Evolutionary conservation across 2,797 vertebrate genomes (phyloP).

Genomic region (Champsocephalus gunnari): DNA sequence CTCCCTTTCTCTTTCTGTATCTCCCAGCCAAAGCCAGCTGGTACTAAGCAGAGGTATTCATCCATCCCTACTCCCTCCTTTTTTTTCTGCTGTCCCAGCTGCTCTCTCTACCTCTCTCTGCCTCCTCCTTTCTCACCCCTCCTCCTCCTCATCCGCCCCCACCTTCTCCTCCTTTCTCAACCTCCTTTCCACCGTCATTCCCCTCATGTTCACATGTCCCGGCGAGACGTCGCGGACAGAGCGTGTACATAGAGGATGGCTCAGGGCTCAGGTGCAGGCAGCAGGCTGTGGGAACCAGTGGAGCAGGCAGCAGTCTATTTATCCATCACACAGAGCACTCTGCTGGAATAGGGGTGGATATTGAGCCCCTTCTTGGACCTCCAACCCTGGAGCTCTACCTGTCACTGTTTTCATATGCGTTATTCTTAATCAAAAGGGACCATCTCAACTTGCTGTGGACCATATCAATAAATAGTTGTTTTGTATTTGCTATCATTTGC

Average conservation of each 20-base stretch:
- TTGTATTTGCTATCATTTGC: slow-evolving; percentile 37
- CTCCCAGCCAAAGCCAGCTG: slow-evolving; percentile 61
- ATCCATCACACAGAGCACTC: slow-evolving; percentile 50
- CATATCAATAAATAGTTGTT: slow-evolving; percentile 3
- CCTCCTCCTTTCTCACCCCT: slow-evolving; percentile 46
- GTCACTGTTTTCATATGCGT: slow-evolving; percentile 41
- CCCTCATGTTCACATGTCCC: slow-evolving; percentile 64
- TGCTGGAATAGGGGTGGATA: slow-evolving; percentile 46
- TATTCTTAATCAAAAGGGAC: slow-evolving; percentile 31
- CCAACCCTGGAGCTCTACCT: slow-evolving; percentile 40
- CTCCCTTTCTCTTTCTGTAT: slow-evolving; percentile 50
- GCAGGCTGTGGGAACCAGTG: slow-evolving; percentile 55
- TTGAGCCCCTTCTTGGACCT: slow-evolving; percentile 51
- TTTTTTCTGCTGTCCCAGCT: slow-evolving; percentile 61
- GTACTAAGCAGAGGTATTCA: slow-evolving; percentile 73
- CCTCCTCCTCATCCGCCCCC: slow-evolving; percentile 21
- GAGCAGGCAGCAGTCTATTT: slow-evolving; percentile 47
- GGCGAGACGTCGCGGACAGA: slow-evolving; percentile 50
- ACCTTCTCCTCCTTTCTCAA: slow-evolving; percentile 60
- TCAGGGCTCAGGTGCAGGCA: slow-evolving; percentile 67
- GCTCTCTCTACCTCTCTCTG: slow-evolving; percentile 60
- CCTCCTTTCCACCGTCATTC: slow-evolving; percentile 71
- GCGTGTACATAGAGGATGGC: slow-evolving; percentile 59
- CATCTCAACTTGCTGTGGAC: slow-evolving; percentile 28
- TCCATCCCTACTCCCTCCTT: slow-evolving; percentile 57